Evolutionary conservation across 1,140 invertebrate species (phyloP), one percentile per base, ranked within the genome.

Genomic region (Sipha flava): DNA sequence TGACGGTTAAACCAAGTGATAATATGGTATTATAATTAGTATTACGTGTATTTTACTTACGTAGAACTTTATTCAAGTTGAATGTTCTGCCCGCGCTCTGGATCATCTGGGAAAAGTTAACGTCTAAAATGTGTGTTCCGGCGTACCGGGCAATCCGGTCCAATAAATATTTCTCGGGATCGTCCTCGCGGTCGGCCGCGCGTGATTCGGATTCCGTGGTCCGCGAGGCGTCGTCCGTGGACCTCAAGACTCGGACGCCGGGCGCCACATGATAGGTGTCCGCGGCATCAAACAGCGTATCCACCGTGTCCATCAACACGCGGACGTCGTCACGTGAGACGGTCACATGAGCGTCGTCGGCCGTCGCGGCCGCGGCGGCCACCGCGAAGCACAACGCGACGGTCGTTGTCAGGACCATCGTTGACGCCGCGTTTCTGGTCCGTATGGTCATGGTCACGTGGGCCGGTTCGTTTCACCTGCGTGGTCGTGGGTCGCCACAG

Each of bases 111-210:
- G 64, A 12, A 23, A 81, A 52, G 12, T 54, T 62, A 0, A 81
- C 49, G 18, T 81, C 66, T 18, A 81, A 18, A 62, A 81, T 64
- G 6, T 81, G 81, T 4, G 75, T 52, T 0, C 77, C 23, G 16
- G 29, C 68, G 21, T 45, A 80, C 64, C 21, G n/a, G 47, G 37
- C 18, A 29, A 81, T 0, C 37, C 47, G 49, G 47, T 81, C 80
- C 18, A 70, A 18, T 16, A 81, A 12, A 16, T 64, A 75, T 18
- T 81, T 57, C 6, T 80, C 70, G 7, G 73, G 73, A 31, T 77
- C 52, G 16, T 0, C 2, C 3, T 16, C 21, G 0, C 73, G 47
- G 31, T 77, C 73, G 6, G 14, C n/a, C 3, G 18, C 47, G 14
- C 9, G 2, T 10, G 16, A 9, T 59, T 4, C 14, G 16, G 47